Percentiles rank a stretch among this genome's conserved stretches.
phyloP scores from a whole-genome alignment of 2,797 vertebrate genomes.

The Acanthiza pusilla region DNA sequence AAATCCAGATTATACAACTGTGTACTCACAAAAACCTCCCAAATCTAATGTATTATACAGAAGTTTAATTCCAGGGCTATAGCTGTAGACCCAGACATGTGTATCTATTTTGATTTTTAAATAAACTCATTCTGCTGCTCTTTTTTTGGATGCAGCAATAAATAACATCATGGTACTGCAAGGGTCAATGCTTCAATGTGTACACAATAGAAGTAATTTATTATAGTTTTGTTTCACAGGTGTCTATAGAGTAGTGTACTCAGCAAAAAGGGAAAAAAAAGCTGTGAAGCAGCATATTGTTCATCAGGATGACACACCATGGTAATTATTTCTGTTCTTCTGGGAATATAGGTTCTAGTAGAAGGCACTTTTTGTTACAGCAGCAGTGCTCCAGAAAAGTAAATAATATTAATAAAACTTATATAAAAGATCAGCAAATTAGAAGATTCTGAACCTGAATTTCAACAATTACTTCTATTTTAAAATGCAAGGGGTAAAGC shows the following conservation, averaged over 20 bases:
- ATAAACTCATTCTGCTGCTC: background rate
- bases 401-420: background rate
- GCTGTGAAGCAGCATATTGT: background rate
- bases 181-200: background rate
- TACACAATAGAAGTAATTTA: constrained; percentile 37
- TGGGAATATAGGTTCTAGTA: constrained; percentile 33
- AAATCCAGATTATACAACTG: background rate
- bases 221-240: constrained; percentile 40
- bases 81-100: background rate
- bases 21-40: background rate
- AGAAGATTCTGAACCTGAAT: background rate
- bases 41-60: background rate
- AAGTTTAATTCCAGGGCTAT: background rate
- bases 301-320: constrained; percentile 41
- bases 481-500: background rate
- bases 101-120: background rate
- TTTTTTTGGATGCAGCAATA: background rate
- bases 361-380: constrained; percentile 13
- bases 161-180: background rate
- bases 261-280: constrained; percentile 26
- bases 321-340: constrained; percentile 46
- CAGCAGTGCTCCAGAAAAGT: background rate
- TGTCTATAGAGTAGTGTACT: constrained; percentile 20
- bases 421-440: background rate
- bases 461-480: background rate